Evolutionary conservation across 2,113 vertebrate genomes (phyloP).

Genomic region (Todiramphus chloris): DNA sequence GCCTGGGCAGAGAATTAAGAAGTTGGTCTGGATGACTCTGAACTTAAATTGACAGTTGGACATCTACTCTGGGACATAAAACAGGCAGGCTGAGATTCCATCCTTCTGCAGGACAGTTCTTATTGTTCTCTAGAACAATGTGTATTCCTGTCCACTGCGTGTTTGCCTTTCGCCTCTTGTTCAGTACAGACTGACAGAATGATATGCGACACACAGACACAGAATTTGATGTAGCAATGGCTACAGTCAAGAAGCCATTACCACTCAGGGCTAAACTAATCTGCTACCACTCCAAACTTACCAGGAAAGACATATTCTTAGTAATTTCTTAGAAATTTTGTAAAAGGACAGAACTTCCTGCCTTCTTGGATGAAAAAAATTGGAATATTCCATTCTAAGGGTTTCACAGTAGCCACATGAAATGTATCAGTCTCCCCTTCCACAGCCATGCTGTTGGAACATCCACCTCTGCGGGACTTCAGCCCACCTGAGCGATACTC

Average conservation of each 20-base stretch:
- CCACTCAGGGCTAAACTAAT: background rate
- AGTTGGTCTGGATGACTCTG: background rate
- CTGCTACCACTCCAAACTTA: background rate
- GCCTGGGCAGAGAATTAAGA: background rate
- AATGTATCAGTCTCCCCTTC: too few species aligned
- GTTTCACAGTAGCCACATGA: background rate
- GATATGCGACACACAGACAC: background rate
- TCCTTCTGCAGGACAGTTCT: background rate
- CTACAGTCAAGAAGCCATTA: background rate
- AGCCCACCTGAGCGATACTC: background rate
- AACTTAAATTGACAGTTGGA: background rate
- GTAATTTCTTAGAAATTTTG: background rate
- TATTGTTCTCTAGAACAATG: background rate
- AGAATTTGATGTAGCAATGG: rapidly evolving
- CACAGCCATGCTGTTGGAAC: rapidly evolving
- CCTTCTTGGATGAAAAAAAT: background rate
- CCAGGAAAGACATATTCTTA: background rate
- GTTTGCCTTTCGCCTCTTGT: background rate
- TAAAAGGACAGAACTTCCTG: background rate
- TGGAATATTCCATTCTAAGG: background rate
- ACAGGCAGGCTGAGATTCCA: background rate
- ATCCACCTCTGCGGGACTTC: background rate
- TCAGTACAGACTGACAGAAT: background rate
- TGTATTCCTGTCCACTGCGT: rapidly evolving
- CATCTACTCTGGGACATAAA: rapidly evolving